Base-by-base conservation (phyloP, 2,888 invertebrate genomes). In the Gandaritis pyraliata region DNA sequence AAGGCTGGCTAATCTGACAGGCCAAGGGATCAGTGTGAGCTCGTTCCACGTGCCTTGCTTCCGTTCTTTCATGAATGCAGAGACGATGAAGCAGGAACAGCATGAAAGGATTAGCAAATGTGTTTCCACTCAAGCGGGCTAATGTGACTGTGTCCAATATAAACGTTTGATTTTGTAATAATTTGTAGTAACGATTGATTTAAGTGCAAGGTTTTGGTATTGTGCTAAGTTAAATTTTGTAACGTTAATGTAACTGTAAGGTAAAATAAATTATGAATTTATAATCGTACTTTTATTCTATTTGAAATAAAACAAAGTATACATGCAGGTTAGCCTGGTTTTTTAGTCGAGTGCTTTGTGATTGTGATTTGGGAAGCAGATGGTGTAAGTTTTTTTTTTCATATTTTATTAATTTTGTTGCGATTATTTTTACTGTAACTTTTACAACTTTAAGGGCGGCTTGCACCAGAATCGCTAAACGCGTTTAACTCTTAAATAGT, bases 41-140 rank as follows among this genome's bases (percentile, higher is more conserved):
- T 84, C 89, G 2, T 91, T 89, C 69, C 91, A 92, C 67, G 72
- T 83, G 57, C 91, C 90, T 4, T 91, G 91, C 71, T 85, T 90
- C 62, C 75, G 79, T 64, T 92, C 91, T 1, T 90, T 90, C 58
- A 83, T 89, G 7, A 83, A 78, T 69, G 67, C 72, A 18, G 88
- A 89, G 71, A 61, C 78, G 52, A 76, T 85, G 78, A 86, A 81
- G 60, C 73, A 81, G 55, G 78, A 88, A 63, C 77, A 76, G 46
- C 72, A 80, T 29, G 78, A 85, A 12, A 77, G 79, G 30, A 23
- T 52, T 10, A 33, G 36, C 18, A 41, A 54, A 58, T 38, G 15
- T 38, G 46, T 30, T 39, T 46, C 43, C 54, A 51, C 36, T 38
- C 38, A 61, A 65, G 60, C 51, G 23, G 39, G 48, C 7, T 58